A percentile compares a stretch with the other conserved stretches of the same genome.
phyloP scores from a whole-genome alignment of 2,888 invertebrate genomes.

The Hypselothyrea guttata region DNA sequence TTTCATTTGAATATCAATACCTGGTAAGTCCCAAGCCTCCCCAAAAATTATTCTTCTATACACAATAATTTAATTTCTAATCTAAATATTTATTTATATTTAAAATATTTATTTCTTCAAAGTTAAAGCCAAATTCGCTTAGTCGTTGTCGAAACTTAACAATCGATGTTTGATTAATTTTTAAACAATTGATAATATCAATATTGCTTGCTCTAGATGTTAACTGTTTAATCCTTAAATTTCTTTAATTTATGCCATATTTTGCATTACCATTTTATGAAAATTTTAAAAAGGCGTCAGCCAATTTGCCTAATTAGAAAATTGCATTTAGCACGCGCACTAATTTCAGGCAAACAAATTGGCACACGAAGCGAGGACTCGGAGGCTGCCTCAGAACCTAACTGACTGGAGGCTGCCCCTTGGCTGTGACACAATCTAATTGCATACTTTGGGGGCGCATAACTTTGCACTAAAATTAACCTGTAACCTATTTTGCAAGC shows the following conservation, averaged over 20 bases:
- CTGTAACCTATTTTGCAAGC: constrained; percentile 73
- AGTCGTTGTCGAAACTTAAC: no score
- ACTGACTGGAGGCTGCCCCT: constrained; percentile 25
- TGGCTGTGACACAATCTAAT: constrained; percentile 69
- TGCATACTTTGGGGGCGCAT: constrained; percentile 76
- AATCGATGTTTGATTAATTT: no score
- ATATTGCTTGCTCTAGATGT: no score
- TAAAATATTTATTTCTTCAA: no score
- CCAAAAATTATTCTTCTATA: no score
- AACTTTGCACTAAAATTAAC: constrained; percentile 79
- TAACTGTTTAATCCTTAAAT: no score
- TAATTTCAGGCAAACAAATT: constrained; percentile 72
- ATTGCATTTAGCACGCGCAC: constrained; percentile 64
- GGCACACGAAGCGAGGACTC: constrained; percentile 26
- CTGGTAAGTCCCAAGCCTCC: no score
- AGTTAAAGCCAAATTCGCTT: no score
- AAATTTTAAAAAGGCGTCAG: constrained; percentile 1
- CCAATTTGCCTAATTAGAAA: constrained; percentile 68
- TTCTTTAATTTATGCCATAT: background rate
- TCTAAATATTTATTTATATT: no score
- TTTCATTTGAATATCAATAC: no score
- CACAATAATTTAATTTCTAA: no score
- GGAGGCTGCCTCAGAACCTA: constrained; percentile 7
- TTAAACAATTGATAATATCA: no score
- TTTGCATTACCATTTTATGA: background rate